Conservation (phyloP, 2,113 vertebrate genomes). For the Tachycineta bicolor region DNA sequence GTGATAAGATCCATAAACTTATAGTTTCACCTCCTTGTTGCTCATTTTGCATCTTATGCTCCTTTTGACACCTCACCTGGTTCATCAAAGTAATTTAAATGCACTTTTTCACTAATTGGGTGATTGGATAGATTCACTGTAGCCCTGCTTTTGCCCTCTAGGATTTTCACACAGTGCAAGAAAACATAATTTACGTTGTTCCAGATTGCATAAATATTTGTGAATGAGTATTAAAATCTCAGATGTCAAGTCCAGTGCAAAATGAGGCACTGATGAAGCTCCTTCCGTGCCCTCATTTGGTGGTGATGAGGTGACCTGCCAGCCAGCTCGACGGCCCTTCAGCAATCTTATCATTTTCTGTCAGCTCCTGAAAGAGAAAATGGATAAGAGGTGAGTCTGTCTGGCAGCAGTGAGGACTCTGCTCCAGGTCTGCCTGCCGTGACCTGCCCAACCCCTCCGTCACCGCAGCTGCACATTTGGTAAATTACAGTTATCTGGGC, state of each 20-base stretch:
- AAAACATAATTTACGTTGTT: not conserved
- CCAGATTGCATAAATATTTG: not conserved
- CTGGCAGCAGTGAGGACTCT: not conserved
- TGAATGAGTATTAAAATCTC: not conserved
- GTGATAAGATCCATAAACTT: not conserved
- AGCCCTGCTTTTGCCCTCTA: not conserved
- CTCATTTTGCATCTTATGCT: not conserved
- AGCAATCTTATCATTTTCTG: not conserved
- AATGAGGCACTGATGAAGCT: not conserved
- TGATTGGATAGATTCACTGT: not conserved
- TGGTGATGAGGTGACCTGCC: constrained; percentile 18
- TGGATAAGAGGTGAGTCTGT: not conserved
- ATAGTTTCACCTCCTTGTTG: not conserved
- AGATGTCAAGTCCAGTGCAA: not conserved
- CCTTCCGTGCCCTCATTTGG: not conserved
- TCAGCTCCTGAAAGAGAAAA: not conserved
- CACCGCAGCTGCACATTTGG: not conserved
- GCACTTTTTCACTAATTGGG: not conserved
- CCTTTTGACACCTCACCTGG: not conserved
- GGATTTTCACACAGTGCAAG: not conserved
- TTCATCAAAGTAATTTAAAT: not conserved
- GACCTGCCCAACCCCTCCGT: not conserved
- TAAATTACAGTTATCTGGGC: constrained; percentile 5
- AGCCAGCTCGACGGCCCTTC: not conserved
- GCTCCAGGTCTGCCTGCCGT: not conserved